Base-by-base conservation (phyloP, 2,113 vertebrate species). In the Hiodon alosoides region DNA sequence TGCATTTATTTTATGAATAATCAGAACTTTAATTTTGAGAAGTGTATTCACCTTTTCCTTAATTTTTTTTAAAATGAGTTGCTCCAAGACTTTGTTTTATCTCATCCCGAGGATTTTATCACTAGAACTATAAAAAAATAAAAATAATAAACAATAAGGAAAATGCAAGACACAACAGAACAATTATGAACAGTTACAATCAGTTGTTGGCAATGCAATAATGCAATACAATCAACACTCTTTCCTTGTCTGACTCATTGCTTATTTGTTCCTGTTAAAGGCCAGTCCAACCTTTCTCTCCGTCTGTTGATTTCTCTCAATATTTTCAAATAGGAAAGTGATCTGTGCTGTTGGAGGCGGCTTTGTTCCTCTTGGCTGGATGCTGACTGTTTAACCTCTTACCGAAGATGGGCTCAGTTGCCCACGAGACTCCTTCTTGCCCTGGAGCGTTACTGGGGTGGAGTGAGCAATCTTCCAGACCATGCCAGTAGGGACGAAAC, bases 141-240 rank as follows among this genome's bases (percentile, higher is more conserved):
- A 3, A 60, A 14, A 57, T 31, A 31, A 31, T 31, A 31, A 31
- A 31, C 31, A 31, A 2, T 31, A 31, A 31, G 31, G 31, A 31
- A 31, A 31, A 31, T 31, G 31, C 31, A 31, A 31, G 31, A 31
- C 31, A 31, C 31, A 31, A 31, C 31, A 31, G 31, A 31, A 31
- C 31, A 31, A 31, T 31, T 31, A 31, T 31, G 31, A 31, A 31
- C 31, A 31, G 31, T 2, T 31, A 31, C 31, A 31, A 83, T 85
- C 84, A 81, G 86, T 83, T 84, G 84, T 86, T 85, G 14, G 17
- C 87, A 84, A 31, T 31, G 31, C 31, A 31, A 31, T 31, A 31
- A 83, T 86, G 82, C 82, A 83, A 80, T 84, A 85, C 85, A 83
- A 84, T 77, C 73, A 82, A 81, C 79, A 2, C 48, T 7, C 9